Conservation (phyloP, 2,888 invertebrate species). For the Neelides folsomi region DNA sequence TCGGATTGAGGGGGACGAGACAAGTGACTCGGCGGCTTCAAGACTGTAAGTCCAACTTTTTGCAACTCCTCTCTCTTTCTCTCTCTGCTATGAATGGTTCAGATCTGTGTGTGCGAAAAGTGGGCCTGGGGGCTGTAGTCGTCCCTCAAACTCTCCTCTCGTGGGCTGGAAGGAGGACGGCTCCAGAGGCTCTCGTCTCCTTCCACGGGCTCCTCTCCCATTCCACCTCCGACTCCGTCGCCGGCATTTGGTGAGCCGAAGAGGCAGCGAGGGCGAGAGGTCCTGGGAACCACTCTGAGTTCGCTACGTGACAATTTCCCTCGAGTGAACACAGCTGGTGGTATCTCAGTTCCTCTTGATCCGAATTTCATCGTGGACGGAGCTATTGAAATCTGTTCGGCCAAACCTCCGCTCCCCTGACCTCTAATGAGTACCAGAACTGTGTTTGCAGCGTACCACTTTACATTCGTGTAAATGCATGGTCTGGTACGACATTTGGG, state of each 20-base stretch:
- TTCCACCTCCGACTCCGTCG: slow-evolving; percentile 4
- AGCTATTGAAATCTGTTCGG: neutral
- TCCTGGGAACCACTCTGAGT: slow-evolving; percentile 96
- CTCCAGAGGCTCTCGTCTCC: no score
- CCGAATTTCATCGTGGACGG: slow-evolving; percentile 15
- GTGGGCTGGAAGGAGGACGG: no score
- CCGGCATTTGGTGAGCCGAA: neutral
- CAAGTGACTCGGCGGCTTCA: slow-evolving; percentile 64
- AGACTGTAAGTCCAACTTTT: slow-evolving; percentile 48
- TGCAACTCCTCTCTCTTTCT: slow-evolving; percentile 3
- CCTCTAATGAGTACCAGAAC: slow-evolving; percentile 80
- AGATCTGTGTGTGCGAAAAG: no score
- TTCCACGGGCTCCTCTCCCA: no score
- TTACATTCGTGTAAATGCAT: slow-evolving; percentile 90
- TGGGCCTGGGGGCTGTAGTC: no score
- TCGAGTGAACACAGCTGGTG: slow-evolving; percentile 97
- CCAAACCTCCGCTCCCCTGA: slow-evolving; percentile 6
- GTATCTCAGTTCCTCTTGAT: slow-evolving; percentile 73
- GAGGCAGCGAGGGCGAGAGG: slow-evolving; percentile 44
- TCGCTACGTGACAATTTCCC: slow-evolving; percentile 59
- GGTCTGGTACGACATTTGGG: slow-evolving; percentile 93
- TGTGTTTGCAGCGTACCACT: slow-evolving; percentile 73
- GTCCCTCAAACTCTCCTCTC: no score
- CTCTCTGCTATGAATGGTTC: neutral
- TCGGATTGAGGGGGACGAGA: slow-evolving; percentile 93